A percentile compares a stretch with the other conserved stretches of the same genome.
These are phyloP conservation scores for Lepeophtheirus salmonis DNA, from an alignment of 1,140 invertebrate genomes.

Conservation along the genomic window DNA sequence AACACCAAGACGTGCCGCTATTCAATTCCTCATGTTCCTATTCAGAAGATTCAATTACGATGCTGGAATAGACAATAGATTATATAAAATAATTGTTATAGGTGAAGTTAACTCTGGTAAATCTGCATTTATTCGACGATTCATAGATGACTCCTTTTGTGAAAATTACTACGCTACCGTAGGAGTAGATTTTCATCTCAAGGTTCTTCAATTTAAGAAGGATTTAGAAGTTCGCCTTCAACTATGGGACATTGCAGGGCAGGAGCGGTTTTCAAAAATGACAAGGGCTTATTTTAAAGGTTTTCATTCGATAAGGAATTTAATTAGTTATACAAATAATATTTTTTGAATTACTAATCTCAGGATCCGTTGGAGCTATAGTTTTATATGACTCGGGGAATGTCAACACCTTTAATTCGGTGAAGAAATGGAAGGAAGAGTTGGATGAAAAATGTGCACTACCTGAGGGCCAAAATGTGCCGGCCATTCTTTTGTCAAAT, in stretches of 20 bases:
- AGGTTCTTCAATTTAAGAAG: neutral
- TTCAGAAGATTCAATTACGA: neutral
- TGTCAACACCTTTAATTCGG: neutral
- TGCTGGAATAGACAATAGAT: neutral
- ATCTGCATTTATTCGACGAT: slow-evolving; percentile 6
- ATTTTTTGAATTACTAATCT: neutral
- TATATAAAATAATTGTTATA: slow-evolving; percentile 10
- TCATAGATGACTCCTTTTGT: neutral
- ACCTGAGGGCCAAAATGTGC: neutral
- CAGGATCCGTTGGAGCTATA: slow-evolving; percentile 9
- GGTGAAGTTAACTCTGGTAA: neutral
- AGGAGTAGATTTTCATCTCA: slow-evolving; percentile 11
- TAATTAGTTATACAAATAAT: neutral
- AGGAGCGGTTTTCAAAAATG: slow-evolving; percentile 8
- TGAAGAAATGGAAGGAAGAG: slow-evolving; percentile 3
- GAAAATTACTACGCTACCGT: slow-evolving; percentile 1
- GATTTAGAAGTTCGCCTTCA: slow-evolving; percentile 3
- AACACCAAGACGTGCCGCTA: too few species aligned
- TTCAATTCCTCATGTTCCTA: too few species aligned
- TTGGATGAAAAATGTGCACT: neutral
- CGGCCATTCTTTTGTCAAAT: neutral
- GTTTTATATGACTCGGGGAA: slow-evolving; percentile 1
- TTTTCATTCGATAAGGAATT: neutral
- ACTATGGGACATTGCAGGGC: slow-evolving; percentile 14
- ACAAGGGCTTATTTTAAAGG: slow-evolving; percentile 9